These are phyloP conservation scores for Micromesistius poutassou DNA, from an alignment of 2,797 vertebrate species.

Conservation along the genomic window DNA sequence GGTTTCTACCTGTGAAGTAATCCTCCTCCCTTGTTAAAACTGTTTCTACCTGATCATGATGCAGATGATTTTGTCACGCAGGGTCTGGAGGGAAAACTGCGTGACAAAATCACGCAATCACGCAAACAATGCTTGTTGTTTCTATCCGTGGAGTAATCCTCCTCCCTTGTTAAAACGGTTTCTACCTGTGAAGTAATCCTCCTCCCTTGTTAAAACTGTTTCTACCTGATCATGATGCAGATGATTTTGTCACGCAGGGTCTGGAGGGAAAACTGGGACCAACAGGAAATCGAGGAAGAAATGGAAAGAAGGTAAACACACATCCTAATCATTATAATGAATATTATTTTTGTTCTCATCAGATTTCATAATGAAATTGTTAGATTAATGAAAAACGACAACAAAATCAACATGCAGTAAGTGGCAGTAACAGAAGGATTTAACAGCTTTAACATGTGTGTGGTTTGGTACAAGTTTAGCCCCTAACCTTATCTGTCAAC, in stretches of 20 bases:
- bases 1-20: too few relatives aligned
- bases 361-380: background rate
- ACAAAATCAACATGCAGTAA: background rate
- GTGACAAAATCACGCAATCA: too few relatives aligned
- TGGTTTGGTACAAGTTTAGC: too few relatives aligned
- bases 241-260: conserved; percentile 72
- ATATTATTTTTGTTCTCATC: background rate
- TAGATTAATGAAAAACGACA: too few relatives aligned
- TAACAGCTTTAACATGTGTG: too few relatives aligned
- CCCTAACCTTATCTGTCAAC: too few relatives aligned
- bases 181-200: too few relatives aligned
- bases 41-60: background rate
- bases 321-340: background rate
- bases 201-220: background rate
- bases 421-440: background rate
- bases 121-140: too few relatives aligned
- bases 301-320: conserved; percentile 85
- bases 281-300: conserved; percentile 83
- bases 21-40: too few relatives aligned
- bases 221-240: background rate
- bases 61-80: conserved; percentile 47
- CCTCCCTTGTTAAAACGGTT: too few relatives aligned
- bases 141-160: too few relatives aligned
- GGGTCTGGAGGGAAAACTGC: conserved; percentile 87
- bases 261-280: conserved; percentile 85